A percentile compares a stretch with the other conserved stretches of the same genome.
Conservation (phyloP, 2,888 invertebrate genomes). For the Metalampra italica region DNA sequence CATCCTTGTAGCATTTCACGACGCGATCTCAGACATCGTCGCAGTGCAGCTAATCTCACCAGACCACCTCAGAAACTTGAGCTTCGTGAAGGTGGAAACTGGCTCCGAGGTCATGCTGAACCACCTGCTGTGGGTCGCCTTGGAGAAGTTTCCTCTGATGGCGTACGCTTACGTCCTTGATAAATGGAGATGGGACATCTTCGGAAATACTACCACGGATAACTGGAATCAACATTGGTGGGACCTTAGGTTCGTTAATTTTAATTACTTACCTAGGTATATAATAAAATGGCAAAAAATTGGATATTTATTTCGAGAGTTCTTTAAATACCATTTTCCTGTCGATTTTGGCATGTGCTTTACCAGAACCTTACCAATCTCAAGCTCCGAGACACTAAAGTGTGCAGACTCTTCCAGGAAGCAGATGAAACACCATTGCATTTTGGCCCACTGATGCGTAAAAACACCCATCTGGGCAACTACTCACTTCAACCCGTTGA, state of each 20-base stretch:
- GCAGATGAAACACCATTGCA: too few relatives aligned
- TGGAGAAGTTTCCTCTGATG: slow-evolving; percentile 67
- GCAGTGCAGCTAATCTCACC: slow-evolving; percentile 78
- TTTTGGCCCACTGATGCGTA: too few relatives aligned
- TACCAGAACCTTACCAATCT: too few relatives aligned
- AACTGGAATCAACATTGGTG: slow-evolving; percentile 71
- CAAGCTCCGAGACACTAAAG: too few relatives aligned
- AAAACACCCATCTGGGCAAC: too few relatives aligned
- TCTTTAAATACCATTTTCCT: too few relatives aligned
- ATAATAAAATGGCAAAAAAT: too few relatives aligned
- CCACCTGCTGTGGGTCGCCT: slow-evolving; percentile 61
- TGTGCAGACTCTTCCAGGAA: too few relatives aligned
- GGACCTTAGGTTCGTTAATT: slow-evolving; percentile 50
- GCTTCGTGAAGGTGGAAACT: slow-evolving; percentile 50
- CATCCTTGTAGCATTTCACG: slow-evolving; percentile 76
- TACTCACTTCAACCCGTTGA: too few relatives aligned
- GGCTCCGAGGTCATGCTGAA: slow-evolving; percentile 55
- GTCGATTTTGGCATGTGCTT: too few relatives aligned
- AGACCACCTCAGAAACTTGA: slow-evolving; percentile 62
- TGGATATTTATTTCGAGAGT: too few relatives aligned
- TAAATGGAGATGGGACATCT: slow-evolving; percentile 69
- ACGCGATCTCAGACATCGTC: slow-evolving; percentile 81
- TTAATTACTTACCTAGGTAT: slow-evolving; percentile 1
- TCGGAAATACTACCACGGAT: slow-evolving; percentile 48
- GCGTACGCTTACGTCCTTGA: slow-evolving; percentile 66